A percentile compares a stretch with the other conserved stretches of the same genome.
These are phyloP conservation scores for Philopotamus ludificatus DNA, from an alignment of 1,140 invertebrate genomes.

Conservation along the genomic window DNA sequence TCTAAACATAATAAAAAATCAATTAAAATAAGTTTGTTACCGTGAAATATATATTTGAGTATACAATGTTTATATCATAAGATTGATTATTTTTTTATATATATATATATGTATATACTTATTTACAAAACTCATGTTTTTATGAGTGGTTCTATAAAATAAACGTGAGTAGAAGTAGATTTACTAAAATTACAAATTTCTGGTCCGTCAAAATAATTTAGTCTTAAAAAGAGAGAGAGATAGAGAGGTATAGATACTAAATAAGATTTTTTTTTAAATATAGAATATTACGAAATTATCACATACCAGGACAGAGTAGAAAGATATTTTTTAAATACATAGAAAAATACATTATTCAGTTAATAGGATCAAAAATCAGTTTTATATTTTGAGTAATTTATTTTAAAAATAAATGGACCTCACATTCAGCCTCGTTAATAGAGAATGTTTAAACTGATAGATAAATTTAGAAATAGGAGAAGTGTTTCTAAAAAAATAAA, in stretches of 20 bases:
- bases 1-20: not conserved
- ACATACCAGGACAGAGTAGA: conserved; percentile 39
- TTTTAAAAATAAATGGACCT: conserved; percentile 42
- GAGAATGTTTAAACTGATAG: conserved; percentile 33
- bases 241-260: conserved; percentile 5
- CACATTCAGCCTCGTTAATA: conserved; percentile 40
- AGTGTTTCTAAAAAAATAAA: not conserved
- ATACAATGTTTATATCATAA: not conserved
- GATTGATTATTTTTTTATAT: not conserved
- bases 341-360: conserved; percentile 40
- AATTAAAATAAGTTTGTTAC: too few relatives aligned
- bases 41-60: too few relatives aligned
- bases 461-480: not conserved
- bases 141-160: not conserved
- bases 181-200: conserved; percentile 3
- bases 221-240: conserved; percentile 3
- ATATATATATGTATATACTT: not conserved
- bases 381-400: conserved; percentile 35
- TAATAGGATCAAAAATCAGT: conserved; percentile 34
- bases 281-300: conserved; percentile 37
- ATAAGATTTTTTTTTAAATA: conserved; percentile 8
- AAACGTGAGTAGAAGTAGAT: conserved; percentile 11
- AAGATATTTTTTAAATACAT: conserved; percentile 39
- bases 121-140: too few relatives aligned
- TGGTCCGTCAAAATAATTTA: conserved; percentile 8